Base-by-base conservation (phyloP, 2,888 invertebrate genomes). In the Tanaodytes sp. region DNA sequence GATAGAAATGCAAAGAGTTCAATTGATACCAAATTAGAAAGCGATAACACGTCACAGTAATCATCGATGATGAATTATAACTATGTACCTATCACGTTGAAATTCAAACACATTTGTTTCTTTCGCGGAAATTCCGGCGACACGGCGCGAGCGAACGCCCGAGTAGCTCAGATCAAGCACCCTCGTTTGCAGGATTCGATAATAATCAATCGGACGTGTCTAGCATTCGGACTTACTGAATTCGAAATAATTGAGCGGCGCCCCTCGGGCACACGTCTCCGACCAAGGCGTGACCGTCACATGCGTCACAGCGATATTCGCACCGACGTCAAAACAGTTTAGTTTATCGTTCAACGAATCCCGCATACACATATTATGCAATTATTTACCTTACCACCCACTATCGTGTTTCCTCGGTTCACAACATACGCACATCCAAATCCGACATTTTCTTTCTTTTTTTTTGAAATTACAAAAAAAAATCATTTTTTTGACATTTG, bases 171-270 rank as follows among this genome's bases (percentile, higher is more conserved):
- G 71, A 76, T 80, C 78, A 80, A 80, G 76, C 75, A 69, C 73
- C 77, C 79, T 82, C 81, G 81, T 82, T 82, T 81, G 78, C 71
- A 49, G 76, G 71, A 77, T 76, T 79, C 79, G 79, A 81, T 81
- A 79, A 83, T 83, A 84, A 82, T 83, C 80, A 82, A 82, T 80
- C 79, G 82, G 79, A 81, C 79, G 77, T 77, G 77, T 75, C 74
- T 69, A 75, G 77, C 69, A 82, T 82, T 82, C 80, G 77, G 70
- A 77, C 76, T 78, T 79, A 79, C 76, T 80, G 82, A 83, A 82
- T 82, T 79, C 79, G 80, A 81, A 83, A 80, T 81, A 80, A 82
- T 82, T 82, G 76, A 75, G 73, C 69, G 58, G 64, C 73, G 68
- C 73, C 73, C 68, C 51, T 61, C 36, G 31, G 15, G 46, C 45